These are phyloP conservation scores for Tauraco hartlaubi DNA, from an alignment of 2,797 vertebrate species.

Conservation along the genomic window DNA sequence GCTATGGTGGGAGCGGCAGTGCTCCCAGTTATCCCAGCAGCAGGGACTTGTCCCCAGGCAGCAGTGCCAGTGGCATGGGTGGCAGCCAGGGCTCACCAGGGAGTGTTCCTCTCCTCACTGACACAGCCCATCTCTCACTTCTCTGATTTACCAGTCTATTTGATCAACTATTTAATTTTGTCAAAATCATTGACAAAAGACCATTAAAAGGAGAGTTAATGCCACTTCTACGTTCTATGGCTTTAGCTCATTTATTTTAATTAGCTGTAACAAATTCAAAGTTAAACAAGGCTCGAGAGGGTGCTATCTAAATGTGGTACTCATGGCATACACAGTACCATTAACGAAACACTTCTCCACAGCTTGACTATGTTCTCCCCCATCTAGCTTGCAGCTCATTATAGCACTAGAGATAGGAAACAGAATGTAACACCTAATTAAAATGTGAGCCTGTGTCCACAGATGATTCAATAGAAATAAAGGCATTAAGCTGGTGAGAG, in stretches of 20 bases:
- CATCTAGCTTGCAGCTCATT: conserved; percentile 55
- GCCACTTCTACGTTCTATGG: neutral
- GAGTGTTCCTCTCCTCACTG: fast-evolving
- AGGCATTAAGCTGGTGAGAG: conserved; percentile 16
- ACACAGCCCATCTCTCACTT: neutral
- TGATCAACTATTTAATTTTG: conserved; percentile 50
- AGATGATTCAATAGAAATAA: conserved; percentile 44
- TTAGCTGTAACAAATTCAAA: conserved; percentile 57
- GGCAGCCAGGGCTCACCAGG: neutral
- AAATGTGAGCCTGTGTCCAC: conserved; percentile 51
- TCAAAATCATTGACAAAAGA: conserved; percentile 39
- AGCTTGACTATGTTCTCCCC: conserved; percentile 45
- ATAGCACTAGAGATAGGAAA: conserved; percentile 38
- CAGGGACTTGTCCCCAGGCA: neutral
- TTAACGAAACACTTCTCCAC: conserved; percentile 58
- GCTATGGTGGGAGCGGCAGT: neutral
- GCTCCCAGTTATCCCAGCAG: neutral
- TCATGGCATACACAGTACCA: conserved; percentile 27
- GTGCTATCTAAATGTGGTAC: conserved; percentile 43
- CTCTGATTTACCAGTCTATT: conserved; percentile 7
- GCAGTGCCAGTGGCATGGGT: neutral
- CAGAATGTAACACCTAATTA: conserved; percentile 60
- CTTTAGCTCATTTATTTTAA: conserved; percentile 66
- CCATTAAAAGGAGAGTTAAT: conserved; percentile 38
- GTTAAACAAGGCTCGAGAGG: conserved; percentile 59